Conservation (phyloP, 2,797 vertebrate genomes). For the Coilia nasus region DNA sequence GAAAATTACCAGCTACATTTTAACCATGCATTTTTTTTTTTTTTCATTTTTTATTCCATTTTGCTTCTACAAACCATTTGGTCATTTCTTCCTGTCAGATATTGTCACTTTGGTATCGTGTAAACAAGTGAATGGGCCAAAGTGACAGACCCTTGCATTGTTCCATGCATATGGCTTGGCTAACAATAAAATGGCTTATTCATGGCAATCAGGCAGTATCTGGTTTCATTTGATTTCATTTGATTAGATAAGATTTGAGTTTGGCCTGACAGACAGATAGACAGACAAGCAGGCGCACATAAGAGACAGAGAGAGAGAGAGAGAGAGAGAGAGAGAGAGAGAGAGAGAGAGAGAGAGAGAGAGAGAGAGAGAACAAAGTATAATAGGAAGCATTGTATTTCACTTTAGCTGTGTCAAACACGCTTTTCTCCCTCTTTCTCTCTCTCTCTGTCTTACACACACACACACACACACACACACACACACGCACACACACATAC, state of each 20-base stretch:
- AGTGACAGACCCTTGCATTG: background rate
- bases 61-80: background rate
- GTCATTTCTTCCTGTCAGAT: background rate
- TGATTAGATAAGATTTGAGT: slow-evolving; percentile 2
- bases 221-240: background rate
- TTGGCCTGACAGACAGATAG: background rate
- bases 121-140: background rate
- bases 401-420: background rate
- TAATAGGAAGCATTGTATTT: background rate
- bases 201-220: background rate
- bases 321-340: background rate
- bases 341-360: background rate
- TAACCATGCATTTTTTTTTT: background rate
- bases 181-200: background rate
- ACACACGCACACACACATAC: background rate
- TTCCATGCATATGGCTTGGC: background rate
- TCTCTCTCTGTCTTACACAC: slow-evolving; percentile 28
- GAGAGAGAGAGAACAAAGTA: background rate
- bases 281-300: background rate
- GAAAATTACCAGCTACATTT: background rate
- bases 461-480: background rate
- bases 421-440: background rate
- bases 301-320: background rate
- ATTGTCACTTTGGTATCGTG: background rate
- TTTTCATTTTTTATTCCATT: background rate